Percentiles rank a stretch among this genome's conserved stretches.
Conservation (phyloP, 2,797 vertebrate genomes). For the Pipistrellus pipistrellus region DNA sequence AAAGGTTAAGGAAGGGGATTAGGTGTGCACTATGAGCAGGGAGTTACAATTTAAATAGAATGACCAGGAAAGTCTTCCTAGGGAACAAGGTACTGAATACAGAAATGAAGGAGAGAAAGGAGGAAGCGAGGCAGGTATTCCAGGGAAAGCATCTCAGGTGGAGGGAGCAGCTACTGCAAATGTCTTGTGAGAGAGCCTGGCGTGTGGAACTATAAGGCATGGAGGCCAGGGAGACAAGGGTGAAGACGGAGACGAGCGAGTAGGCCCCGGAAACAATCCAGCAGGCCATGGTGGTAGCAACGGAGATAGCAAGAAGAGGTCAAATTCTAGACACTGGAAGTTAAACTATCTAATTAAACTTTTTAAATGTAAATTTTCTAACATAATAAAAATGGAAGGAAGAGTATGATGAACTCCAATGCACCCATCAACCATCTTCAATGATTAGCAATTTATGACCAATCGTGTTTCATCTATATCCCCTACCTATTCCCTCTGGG, state of each 20-base stretch:
- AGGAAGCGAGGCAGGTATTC: not conserved
- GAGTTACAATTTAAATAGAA: not conserved
- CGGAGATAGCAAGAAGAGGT: not conserved
- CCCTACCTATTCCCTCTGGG: not conserved
- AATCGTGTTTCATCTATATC: not conserved
- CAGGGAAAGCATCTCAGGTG: not conserved
- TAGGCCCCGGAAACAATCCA: not conserved
- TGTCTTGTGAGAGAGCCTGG: not conserved
- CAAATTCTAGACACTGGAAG: not conserved
- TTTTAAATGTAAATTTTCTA: not conserved
- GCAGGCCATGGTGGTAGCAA: not conserved
- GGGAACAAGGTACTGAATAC: not conserved
- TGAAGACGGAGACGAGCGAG: not conserved
- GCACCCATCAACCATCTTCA: not conserved
- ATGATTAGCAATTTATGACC: not conserved
- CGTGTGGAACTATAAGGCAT: not conserved
- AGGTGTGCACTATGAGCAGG: not conserved
- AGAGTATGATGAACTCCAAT: not conserved
- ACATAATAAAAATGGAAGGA: not conserved
- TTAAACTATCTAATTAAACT: not conserved
- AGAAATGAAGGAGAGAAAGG: not conserved
- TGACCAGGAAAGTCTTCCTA: not conserved
- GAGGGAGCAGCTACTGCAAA: not conserved
- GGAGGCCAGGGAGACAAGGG: not conserved
- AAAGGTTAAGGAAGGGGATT: not conserved